phyloP scores from a whole-genome alignment of 2,113 vertebrate genomes.

The Sapajus apella region DNA sequence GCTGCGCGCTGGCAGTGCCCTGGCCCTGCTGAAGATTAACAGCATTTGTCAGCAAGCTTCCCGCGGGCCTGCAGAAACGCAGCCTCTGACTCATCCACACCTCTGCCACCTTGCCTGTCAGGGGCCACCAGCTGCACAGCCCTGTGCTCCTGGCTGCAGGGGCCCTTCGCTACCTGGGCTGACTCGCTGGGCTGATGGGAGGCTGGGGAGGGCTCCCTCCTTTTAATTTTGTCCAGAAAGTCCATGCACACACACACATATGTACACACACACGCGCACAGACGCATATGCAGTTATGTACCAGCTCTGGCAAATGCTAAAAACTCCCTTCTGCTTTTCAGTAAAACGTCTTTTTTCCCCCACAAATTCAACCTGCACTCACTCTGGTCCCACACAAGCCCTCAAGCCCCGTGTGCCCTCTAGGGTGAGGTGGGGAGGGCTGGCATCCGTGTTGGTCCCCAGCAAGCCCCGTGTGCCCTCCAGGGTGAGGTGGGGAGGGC shows the following conservation, averaged over 20 bases:
- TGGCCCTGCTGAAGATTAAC: slow-evolving; percentile 61
- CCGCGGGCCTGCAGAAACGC: slow-evolving; percentile 67
- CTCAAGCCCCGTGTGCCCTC: no score
- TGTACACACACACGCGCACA: not conserved
- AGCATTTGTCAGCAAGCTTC: slow-evolving; percentile 80
- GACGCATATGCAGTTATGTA: no score
- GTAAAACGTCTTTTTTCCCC: not conserved
- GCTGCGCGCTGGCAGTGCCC: slow-evolving; percentile 40
- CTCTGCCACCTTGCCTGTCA: slow-evolving; percentile 64
- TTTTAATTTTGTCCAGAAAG: not conserved
- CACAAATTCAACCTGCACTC: no score
- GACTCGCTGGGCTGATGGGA: not conserved
- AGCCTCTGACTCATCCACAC: slow-evolving; percentile 76
- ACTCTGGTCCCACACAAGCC: fast-evolving
- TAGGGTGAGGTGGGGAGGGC: not conserved
- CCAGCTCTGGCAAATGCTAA: not conserved
- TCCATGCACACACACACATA: no score
- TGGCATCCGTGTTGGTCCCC: not conserved
- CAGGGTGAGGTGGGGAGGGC: not conserved
- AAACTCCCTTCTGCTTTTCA: not conserved
- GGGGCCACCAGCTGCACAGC: not conserved
- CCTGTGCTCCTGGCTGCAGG: not conserved
- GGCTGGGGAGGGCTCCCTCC: not conserved
- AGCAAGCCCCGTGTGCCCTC: no score
- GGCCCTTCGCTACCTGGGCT: not conserved